Evolutionary conservation across 64 coral and sea anemone genomes (phyloP), one percentile per base, ranked within the genome.

Genomic region (Actinia equina): DNA sequence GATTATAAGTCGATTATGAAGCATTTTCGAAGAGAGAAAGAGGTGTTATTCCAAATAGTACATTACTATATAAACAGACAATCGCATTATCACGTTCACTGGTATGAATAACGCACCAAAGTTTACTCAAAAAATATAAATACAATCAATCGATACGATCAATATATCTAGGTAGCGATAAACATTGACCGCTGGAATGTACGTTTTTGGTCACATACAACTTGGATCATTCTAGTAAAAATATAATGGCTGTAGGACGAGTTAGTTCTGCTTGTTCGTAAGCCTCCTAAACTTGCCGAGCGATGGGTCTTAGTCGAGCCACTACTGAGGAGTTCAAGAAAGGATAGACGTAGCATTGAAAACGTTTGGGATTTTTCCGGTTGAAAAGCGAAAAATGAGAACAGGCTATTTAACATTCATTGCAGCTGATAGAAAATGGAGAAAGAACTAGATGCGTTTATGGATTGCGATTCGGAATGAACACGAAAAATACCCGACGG

Each of bases 121-220:
- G 69, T 74, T 74, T 74, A 74, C 69, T 74, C 69, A 74, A 74
- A 74, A 74, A 41, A 74, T 63, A 71, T 37, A 23, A 8, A 69
- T 9, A 74, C 3, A 65, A 65, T 23, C 62, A 65, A 65, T 65
- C 62, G 69, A 74, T 42, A 74, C 25, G 2, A 74, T 74, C 69
- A 15, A 12, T 74, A 74, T 30, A 74, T 74, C 69, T 37, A 74
- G 69, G 10, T 74, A 74, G 69, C 1, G 69, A 74, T 74, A 74
- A 74, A n/a, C 1, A 42, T 15, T 27, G 69, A 41, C 69, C 69
- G 25, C 69, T 74, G 69, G 69, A 74, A 74, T 74, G 69, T 74
- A 26, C 14, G 55, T 27, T 41, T 74, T 30, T 41, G 27, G 69
- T 74, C 69, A 74, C n/a, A 74, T 74, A 65, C 19, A 23, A 3